Evolutionary conservation across 1,140 invertebrate species (phyloP).

Genomic region (Leucophenga varia): DNA sequence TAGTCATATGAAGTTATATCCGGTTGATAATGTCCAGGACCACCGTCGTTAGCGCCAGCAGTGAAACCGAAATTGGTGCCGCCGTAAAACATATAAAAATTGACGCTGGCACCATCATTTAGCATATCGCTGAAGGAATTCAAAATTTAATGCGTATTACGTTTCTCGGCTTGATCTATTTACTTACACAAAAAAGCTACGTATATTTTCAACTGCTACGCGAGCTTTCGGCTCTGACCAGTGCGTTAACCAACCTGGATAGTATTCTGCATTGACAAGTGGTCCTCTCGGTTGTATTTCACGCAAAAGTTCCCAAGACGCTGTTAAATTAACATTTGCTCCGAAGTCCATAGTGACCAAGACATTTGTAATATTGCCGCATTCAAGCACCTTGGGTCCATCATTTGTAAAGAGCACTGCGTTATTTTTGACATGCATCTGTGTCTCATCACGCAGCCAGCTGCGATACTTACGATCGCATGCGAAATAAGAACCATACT

Average conservation of each 20-base stretch:
- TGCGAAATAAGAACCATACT: conserved; percentile 77
- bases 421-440: conserved; percentile 61
- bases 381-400: conserved; percentile 60
- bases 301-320: background rate
- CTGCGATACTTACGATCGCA: conserved; percentile 68
- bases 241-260: conserved; percentile 79
- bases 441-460: conserved; percentile 63
- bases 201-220: conserved; percentile 57
- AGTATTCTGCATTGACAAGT: conserved; percentile 83
- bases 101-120: conserved; percentile 68
- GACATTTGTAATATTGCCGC: conserved; percentile 63
- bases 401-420: conserved; percentile 80
- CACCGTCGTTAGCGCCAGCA: conserved; percentile 59
- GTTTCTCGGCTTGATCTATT: background rate
- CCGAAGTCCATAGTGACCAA: conserved; percentile 77
- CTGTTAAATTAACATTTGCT: background rate
- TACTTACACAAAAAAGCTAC: conserved; percentile 64
- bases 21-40: conserved; percentile 59
- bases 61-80: conserved; percentile 74
- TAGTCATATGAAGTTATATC: conserved; percentile 85
- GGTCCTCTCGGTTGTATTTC: conserved; percentile 63
- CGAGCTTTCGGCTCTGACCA: conserved; percentile 70
- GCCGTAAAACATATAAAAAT: conserved; percentile 77
- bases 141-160: conserved; percentile 38
- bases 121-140: conserved; percentile 61